Evolutionary conservation across 2,888 invertebrate genomes (phyloP).

Genomic region (Eulithis prunata): DNA sequence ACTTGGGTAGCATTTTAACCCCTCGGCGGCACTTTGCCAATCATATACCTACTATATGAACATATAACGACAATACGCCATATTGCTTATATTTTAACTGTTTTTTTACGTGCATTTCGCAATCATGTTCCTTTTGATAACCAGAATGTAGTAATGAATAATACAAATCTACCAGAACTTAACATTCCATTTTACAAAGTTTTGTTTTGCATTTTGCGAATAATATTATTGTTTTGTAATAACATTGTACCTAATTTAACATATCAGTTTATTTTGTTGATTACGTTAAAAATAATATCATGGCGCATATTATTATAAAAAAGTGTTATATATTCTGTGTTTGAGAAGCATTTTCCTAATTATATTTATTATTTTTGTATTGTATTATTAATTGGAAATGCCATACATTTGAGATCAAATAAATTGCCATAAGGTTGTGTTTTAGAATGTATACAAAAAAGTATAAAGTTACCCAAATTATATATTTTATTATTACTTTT

Average conservation of each 20-base stretch:
- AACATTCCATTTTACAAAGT: conserved; percentile 52
- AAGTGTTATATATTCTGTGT: background rate
- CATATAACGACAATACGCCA: too few species aligned
- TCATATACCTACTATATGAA: too few species aligned
- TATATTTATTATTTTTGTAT: conserved; percentile 6
- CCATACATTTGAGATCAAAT: conserved; percentile 66
- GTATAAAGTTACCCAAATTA: conserved; percentile 77
- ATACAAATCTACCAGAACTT: conserved; percentile 58
- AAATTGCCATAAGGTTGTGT: conserved; percentile 81
- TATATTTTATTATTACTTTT: conserved; percentile 61
- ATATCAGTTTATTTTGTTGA: conserved; percentile 15
- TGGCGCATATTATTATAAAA: background rate
- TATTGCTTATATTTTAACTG: conserved; percentile 24
- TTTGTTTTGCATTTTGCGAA: conserved; percentile 12
- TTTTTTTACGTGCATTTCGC: conserved; percentile 50
- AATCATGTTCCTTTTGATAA: conserved; percentile 56
- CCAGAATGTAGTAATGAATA: conserved; percentile 46
- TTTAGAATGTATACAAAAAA: conserved; percentile 78
- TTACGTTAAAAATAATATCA: conserved; percentile 3
- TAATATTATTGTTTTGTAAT: conserved; percentile 6
- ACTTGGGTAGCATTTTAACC: conserved; percentile 43
- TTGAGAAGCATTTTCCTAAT: conserved; percentile 4
- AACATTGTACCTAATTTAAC: conserved; percentile 20
- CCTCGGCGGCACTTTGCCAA: background rate
- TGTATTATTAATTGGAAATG: conserved; percentile 59